These are phyloP conservation scores for Polyodon spathula DNA, from an alignment of 2,113 vertebrate species.

Conservation along the genomic window DNA sequence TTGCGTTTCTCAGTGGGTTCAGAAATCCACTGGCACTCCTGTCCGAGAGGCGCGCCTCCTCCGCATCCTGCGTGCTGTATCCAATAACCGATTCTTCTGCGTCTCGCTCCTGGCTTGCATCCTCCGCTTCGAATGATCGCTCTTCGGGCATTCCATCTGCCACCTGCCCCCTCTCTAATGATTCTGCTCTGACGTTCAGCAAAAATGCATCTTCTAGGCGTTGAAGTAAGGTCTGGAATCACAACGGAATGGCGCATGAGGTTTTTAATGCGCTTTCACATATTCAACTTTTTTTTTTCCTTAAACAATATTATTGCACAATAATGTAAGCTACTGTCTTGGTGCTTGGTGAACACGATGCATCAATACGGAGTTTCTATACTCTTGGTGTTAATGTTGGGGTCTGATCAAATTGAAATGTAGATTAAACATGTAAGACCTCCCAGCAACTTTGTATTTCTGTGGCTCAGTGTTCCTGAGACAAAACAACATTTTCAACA, in stretches of 20 bases:
- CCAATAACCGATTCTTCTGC: no score
- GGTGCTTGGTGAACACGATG: no score
- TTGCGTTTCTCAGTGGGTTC: conserved; percentile 37
- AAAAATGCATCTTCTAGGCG: conserved; percentile 49
- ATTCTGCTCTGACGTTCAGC: conserved; percentile 19
- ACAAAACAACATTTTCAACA: no score
- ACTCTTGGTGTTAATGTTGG: no score
- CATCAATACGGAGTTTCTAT: no score
- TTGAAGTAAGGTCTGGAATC: conserved; percentile 57
- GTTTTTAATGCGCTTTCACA: neutral
- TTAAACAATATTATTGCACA: no score
- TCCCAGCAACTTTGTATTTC: no score
- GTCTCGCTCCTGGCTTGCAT: conserved; percentile 13
- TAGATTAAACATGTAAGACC: no score
- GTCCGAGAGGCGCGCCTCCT: conserved; percentile 38
- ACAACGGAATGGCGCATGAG: neutral
- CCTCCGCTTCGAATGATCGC: conserved; percentile 15
- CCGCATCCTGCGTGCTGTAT: conserved; percentile 25
- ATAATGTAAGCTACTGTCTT: no score
- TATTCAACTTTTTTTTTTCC: no score
- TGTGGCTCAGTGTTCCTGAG: no score
- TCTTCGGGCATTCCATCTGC: conserved; percentile 27
- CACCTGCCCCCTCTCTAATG: neutral
- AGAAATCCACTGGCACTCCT: conserved; percentile 50
- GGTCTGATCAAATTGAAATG: no score